Percentiles rank a stretch among this genome's conserved stretches.
phyloP scores from a whole-genome alignment of 2,888 invertebrate genomes.

The Nezara viridula region DNA sequence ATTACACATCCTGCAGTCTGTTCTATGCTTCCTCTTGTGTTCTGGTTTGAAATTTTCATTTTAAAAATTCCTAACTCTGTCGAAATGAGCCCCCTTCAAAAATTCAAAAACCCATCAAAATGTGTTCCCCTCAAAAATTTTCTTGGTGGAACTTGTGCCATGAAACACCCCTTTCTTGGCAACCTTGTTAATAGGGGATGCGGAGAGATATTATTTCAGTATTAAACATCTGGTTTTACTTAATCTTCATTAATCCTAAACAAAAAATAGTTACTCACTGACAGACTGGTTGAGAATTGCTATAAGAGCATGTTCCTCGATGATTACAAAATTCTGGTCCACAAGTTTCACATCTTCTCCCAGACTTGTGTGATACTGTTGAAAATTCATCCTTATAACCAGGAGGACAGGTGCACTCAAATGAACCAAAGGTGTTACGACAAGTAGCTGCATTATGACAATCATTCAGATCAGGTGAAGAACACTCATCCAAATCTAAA shows the following conservation, averaged over 20 bases:
- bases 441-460: conserved; percentile 85
- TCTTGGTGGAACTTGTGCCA: too few species aligned
- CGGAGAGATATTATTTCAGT: background rate
- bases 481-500: conserved; percentile 88
- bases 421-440: conserved; percentile 87
- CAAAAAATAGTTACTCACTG: conserved; percentile 72
- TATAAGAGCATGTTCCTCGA: conserved; percentile 85
- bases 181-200: background rate
- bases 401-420: conserved; percentile 81
- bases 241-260: background rate
- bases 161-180: too few species aligned
- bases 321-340: conserved; percentile 85
- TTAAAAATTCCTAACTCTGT: too few species aligned
- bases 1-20: too few species aligned
- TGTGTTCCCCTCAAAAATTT: too few species aligned
- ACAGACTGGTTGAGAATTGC: conserved; percentile 81
- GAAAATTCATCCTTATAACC: conserved; percentile 83
- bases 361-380: conserved; percentile 77
- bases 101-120: too few species aligned
- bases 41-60: too few species aligned
- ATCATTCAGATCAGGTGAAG: conserved; percentile 85
- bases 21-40: too few species aligned
- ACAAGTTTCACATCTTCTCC: conserved; percentile 84
- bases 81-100: too few species aligned
- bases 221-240: background rate